Evolutionary conservation across 2,888 invertebrate genomes (phyloP).

Genomic region (Melanotus villosus): DNA sequence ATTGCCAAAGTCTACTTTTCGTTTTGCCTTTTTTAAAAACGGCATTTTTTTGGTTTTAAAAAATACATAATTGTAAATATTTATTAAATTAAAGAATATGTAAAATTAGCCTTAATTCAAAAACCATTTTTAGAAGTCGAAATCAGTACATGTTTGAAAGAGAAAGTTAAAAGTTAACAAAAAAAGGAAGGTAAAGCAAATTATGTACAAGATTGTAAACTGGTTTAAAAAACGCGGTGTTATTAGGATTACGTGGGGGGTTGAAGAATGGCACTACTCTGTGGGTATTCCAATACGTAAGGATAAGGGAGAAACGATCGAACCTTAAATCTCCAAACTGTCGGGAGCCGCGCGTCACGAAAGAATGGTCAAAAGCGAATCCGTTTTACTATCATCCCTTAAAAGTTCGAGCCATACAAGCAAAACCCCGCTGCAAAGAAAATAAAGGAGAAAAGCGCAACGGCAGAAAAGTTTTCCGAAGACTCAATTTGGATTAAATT

Average conservation of each 20-base stretch:
- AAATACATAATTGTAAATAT: no score
- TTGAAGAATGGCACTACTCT: slow-evolving; percentile 21
- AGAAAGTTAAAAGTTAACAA: neutral
- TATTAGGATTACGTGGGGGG: slow-evolving; percentile 28
- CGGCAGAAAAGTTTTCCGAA: slow-evolving; percentile 59
- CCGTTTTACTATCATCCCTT: slow-evolving; percentile 62
- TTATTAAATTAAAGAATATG: no score
- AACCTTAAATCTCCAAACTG: slow-evolving; percentile 49
- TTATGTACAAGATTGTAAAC: slow-evolving; percentile 10
- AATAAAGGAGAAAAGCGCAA: slow-evolving; percentile 57
- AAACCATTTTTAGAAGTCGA: no score
- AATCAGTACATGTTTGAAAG: no score
- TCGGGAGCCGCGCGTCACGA: slow-evolving; percentile 55
- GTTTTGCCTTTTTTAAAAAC: no score
- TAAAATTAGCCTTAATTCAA: no score
- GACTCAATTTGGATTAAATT: slow-evolving; percentile 65
- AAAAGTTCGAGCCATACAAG: slow-evolving; percentile 59
- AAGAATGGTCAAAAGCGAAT: slow-evolving; percentile 62
- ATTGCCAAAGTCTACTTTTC: no score
- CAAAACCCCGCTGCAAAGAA: slow-evolving; percentile 55
- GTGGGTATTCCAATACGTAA: slow-evolving; percentile 13
- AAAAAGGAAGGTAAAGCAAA: neutral
- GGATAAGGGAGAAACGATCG: slow-evolving; percentile 36
- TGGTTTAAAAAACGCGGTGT: slow-evolving; percentile 14
- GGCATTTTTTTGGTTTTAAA: no score